Evolutionary conservation across 2,888 invertebrate genomes (phyloP).

Genomic region (Metopia argyrocephala): DNA sequence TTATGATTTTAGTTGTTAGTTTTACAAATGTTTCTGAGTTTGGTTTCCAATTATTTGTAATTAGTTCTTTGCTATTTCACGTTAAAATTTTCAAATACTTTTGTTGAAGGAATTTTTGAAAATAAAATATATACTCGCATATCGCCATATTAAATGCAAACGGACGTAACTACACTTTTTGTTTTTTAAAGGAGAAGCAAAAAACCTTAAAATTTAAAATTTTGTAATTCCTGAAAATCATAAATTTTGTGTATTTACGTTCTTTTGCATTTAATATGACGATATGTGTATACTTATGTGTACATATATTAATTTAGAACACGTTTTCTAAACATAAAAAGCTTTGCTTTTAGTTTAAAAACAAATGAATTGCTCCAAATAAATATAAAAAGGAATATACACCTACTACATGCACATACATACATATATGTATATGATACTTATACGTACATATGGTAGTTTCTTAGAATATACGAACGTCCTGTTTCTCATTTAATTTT

Average conservation of each 20-base stretch:
- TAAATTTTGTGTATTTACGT: too few relatives aligned
- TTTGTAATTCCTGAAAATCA: too few relatives aligned
- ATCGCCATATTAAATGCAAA: too few relatives aligned
- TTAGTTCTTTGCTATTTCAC: conserved; percentile 26
- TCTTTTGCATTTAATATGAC: too few relatives aligned
- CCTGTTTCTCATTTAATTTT: background rate
- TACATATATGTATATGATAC: conserved; percentile 17
- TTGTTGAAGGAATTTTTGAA: conserved; percentile 1
- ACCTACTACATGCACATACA: background rate
- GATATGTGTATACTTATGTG: too few relatives aligned
- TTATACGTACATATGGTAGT: too few relatives aligned
- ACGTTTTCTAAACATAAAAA: conserved; percentile 50
- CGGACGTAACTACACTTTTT: too few relatives aligned
- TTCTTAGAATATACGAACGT: too few relatives aligned
- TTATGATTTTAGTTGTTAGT: background rate
- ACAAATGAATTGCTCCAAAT: conserved; percentile 9
- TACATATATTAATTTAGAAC: conserved; percentile 33
- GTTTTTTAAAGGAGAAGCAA: background rate
- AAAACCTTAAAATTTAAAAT: background rate
- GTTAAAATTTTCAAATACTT: conserved; percentile 15
- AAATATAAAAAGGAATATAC: background rate
- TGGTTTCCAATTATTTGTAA: conserved; percentile 11
- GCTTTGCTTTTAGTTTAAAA: conserved; percentile 41
- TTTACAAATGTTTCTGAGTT: background rate
- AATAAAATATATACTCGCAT: too few relatives aligned